These are phyloP conservation scores for Heliconius melpomene DNA, from an alignment of 1,140 invertebrate species.

Conservation along the genomic window DNA sequence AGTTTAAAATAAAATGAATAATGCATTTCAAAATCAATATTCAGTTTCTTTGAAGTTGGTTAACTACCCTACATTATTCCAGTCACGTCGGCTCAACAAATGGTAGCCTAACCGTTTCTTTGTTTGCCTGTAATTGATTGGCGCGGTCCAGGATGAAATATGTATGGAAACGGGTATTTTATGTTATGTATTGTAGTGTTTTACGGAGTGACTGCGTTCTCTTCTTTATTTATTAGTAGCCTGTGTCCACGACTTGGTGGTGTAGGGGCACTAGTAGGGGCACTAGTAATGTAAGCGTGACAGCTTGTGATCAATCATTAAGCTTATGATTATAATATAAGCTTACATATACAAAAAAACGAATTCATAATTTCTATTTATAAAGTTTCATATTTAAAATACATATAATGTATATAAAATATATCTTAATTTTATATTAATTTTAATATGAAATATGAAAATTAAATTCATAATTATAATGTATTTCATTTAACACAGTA, in stretches of 20 bases:
- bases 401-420: not conserved
- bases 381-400: not conserved
- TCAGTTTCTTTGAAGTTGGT: not conserved
- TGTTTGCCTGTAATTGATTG: constrained; percentile 10
- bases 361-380: not conserved
- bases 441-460: constrained; percentile 4
- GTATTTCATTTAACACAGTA: not conserved
- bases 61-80: not conserved
- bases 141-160: not conserved
- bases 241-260: not conserved
- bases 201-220: not conserved
- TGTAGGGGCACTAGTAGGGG: too few species aligned
- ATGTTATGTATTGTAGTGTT: not conserved
- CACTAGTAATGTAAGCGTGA: too few species aligned
- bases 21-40: not conserved
- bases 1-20: not conserved
- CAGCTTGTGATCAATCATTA: not conserved
- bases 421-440: not conserved
- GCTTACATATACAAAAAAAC: too few species aligned
- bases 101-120: constrained; percentile 4
- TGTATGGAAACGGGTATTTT: not conserved
- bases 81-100: constrained; percentile 10
- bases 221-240: too few species aligned
- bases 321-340: too few species aligned
- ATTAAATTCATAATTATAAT: constrained; percentile 15